Percentiles rank a stretch among this genome's conserved stretches.
Conservation (phyloP, 1,140 invertebrate genomes). For the Danaus melanippus region DNA sequence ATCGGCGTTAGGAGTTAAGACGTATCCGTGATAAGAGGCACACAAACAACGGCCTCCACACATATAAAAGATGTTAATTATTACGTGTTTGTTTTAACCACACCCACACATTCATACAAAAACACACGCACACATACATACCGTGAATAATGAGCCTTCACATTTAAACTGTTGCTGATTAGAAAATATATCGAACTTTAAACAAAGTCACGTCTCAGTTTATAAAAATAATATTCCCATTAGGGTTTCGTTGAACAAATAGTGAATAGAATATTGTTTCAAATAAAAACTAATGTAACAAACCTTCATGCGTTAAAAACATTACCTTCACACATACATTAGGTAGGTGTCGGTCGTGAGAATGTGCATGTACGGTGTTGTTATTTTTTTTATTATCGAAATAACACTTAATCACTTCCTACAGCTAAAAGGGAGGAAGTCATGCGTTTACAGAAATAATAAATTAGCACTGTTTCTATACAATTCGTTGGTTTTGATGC, state of each 20-base stretch:
- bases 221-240: conserved; percentile 1
- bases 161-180: conserved; percentile 47
- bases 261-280: conserved; percentile 1
- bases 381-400: conserved; percentile 57
- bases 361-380: conserved; percentile 51
- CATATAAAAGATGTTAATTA: conserved; percentile 65
- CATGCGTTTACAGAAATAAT: conserved; percentile 65
- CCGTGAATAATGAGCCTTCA: conserved; percentile 40
- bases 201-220: conserved; percentile 19
- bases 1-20: conserved; percentile 27
- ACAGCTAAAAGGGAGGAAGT: conserved; percentile 65
- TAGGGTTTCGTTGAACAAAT: background rate
- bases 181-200: conserved; percentile 39
- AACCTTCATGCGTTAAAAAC: conserved; percentile 9
- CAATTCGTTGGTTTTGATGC: conserved; percentile 37
- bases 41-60: conserved; percentile 46
- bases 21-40: conserved; percentile 44
- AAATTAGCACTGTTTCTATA: conserved; percentile 62
- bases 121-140: conserved; percentile 29
- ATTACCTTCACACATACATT: conserved; percentile 41
- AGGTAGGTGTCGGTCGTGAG: conserved; percentile 47
- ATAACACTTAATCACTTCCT: conserved; percentile 66
- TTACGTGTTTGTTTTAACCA: conserved; percentile 54
- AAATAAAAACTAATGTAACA: conserved; percentile 12
- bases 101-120: conserved; percentile 33